phyloP scores from a whole-genome alignment of 2,113 vertebrate genomes.

The Proterorhinus semilunaris region DNA sequence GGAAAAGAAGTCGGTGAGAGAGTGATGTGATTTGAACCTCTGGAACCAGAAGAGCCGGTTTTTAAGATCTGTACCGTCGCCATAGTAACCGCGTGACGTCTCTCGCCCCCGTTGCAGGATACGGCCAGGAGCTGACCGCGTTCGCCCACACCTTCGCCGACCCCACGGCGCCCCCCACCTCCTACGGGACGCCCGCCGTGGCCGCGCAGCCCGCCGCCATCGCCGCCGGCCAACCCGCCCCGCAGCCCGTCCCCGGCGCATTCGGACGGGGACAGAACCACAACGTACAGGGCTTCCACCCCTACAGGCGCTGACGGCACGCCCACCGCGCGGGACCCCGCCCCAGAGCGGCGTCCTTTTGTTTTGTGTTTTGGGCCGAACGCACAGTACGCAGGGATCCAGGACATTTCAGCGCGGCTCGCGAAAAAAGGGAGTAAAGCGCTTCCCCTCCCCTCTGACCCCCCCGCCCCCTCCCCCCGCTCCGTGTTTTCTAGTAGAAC shows the following conservation, averaged over 20 bases:
- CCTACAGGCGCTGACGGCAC: conserved; percentile 90
- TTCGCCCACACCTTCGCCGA: conserved; percentile 95
- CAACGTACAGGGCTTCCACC: conserved; percentile 98
- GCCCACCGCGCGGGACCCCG: conserved; percentile 4
- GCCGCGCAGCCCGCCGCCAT: conserved; percentile 86
- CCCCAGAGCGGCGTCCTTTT: conserved; percentile 15
- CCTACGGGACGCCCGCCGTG: conserved; percentile 86
- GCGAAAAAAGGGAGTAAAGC: conserved; percentile 56
- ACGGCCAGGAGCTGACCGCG: conserved; percentile 96
- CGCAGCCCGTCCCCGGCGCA: conserved; percentile 83
- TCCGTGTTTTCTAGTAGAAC: conserved; percentile 87
- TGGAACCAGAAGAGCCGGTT: too few relatives aligned
- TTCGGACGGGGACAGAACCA: conserved; percentile 97
- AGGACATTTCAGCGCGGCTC: conserved; percentile 65
- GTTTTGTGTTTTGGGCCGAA: conserved; percentile 62
- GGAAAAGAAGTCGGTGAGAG: too few relatives aligned
- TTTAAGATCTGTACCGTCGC: too few relatives aligned
- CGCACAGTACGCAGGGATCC: conserved; percentile 71
- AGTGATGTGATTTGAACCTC: too few relatives aligned
- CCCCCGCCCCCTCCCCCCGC: conserved; percentile 74
- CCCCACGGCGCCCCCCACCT: conserved; percentile 89
- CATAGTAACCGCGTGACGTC: background rate
- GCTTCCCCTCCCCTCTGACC: conserved; percentile 49
- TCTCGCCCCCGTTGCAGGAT: conserved; percentile 76
- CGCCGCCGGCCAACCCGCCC: conserved; percentile 83